phyloP scores from a whole-genome alignment of 2,113 vertebrate genomes.

The Okapia johnstoni region DNA sequence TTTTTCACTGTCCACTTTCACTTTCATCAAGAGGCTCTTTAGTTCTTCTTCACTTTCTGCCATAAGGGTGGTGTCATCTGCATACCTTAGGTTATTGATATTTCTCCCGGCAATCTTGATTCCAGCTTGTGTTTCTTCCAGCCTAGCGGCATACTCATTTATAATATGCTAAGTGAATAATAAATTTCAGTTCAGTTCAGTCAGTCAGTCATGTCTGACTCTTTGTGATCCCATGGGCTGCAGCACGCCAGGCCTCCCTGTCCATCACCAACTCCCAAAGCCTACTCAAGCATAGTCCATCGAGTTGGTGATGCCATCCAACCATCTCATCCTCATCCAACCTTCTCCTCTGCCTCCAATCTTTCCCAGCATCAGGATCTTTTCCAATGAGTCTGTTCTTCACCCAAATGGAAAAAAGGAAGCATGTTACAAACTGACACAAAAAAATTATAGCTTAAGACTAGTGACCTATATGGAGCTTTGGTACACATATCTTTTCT shows the following conservation, averaged over 20 bases:
- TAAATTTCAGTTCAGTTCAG: background rate
- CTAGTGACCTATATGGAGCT: background rate
- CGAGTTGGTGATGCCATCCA: background rate
- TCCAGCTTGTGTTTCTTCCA: too few relatives aligned
- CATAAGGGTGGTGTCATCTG: too few relatives aligned
- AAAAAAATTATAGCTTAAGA: background rate
- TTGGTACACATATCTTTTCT: background rate
- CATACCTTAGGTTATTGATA: too few relatives aligned
- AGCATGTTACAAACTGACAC: background rate
- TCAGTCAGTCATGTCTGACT: background rate
- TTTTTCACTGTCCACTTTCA: too few relatives aligned
- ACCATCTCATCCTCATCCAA: background rate
- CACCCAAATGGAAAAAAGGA: background rate
- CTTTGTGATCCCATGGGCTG: background rate
- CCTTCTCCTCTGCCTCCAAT: fast-evolving
- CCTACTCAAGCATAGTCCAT: background rate
- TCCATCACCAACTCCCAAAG: background rate
- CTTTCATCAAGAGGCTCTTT: too few relatives aligned
- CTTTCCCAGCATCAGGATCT: background rate
- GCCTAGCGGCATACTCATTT: background rate
- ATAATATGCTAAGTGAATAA: background rate
- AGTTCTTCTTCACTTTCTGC: too few relatives aligned
- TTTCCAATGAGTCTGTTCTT: background rate
- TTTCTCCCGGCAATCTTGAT: too few relatives aligned
- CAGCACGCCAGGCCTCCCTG: background rate